phyloP scores from a whole-genome alignment of 2,888 invertebrate species.

The Spisula subtruncata region DNA sequence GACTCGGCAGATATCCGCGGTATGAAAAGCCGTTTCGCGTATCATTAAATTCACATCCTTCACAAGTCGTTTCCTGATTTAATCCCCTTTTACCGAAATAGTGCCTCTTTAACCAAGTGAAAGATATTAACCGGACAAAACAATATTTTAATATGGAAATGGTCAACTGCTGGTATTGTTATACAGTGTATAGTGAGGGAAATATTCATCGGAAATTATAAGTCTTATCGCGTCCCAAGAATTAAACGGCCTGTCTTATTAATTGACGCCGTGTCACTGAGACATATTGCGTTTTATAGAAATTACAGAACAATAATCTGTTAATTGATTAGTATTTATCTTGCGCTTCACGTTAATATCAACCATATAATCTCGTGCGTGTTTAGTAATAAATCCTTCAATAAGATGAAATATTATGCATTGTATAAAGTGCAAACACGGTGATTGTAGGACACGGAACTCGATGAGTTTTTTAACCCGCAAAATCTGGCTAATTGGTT shows the following conservation, averaged over 20 bases:
- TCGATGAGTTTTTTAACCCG: too few relatives aligned
- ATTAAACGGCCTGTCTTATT: neutral
- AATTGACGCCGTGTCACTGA: neutral
- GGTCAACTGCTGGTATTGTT: constrained; percentile 24
- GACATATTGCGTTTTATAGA: constrained; percentile 12
- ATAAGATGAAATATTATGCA: neutral
- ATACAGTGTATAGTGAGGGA: neutral
- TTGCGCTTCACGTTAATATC: neutral
- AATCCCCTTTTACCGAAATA: constrained; percentile 30
- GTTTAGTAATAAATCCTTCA: neutral
- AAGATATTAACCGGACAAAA: constrained; percentile 31
- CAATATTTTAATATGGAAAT: constrained; percentile 33
- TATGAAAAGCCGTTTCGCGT: constrained; percentile 19
- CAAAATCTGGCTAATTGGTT: too few relatives aligned
- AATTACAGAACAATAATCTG: neutral
- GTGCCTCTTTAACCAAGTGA: constrained; percentile 38
- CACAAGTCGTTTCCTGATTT: constrained; percentile 20
- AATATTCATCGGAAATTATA: constrained; percentile 1
- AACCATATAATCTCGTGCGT: neutral
- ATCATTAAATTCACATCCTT: constrained; percentile 22
- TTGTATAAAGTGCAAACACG: neutral
- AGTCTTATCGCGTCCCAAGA: neutral
- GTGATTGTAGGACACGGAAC: neutral
- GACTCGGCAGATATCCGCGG: constrained; percentile 3
- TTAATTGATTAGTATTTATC: constrained; percentile 15